Base-by-base conservation (phyloP, 2,888 invertebrate genomes). In the Aelia acuminata region DNA sequence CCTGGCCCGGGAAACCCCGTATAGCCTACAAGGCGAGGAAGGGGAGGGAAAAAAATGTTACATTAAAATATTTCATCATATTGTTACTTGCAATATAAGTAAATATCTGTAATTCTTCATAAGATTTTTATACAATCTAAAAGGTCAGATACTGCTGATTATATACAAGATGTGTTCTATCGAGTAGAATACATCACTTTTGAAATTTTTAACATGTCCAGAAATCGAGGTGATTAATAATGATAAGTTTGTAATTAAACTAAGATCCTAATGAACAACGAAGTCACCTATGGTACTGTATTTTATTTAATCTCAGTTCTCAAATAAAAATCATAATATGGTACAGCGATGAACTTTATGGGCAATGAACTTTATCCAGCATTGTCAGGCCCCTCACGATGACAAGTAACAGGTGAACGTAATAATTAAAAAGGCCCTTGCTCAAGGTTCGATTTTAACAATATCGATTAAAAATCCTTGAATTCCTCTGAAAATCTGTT, bases 401-500 rank as follows among this genome's bases (percentile, higher is more conserved):
- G 15, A 57, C 13, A 57, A 57, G 57, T n/a, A 20, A 10, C n/a
- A 15, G 15, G 13, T 57, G 13, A 57, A 53, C 53, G 13, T 57
- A 57, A 26, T 15, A 11, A 57, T 57, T 26, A 35, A 70, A 35
- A 26, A 26, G 57, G 31, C 7, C 15, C 18, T 31, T 18, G 4
- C 18, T 70, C 20, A 31, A 18, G 63, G 20, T 70, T 70, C 20
- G 3, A 18, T 26, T 22, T 35, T 85, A 15, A 57, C 49, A 0
- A 47, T 31, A 53, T 50, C 13, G 31, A 47, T 39, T 57, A 87
- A 47, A 87, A 87, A 5, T 87, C 70, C 26, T 43, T 48, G 43
- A 87, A 87, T 26, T 87, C 87, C 0, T 87, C 22, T 18, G 70
- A 26, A 47, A 57, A 53, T 13, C 57, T 48, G 26, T 87, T 39